Evolutionary conservation across 92 coral and sea anemone species (phyloP).

Genomic region (Paramuricea clavata): DNA sequence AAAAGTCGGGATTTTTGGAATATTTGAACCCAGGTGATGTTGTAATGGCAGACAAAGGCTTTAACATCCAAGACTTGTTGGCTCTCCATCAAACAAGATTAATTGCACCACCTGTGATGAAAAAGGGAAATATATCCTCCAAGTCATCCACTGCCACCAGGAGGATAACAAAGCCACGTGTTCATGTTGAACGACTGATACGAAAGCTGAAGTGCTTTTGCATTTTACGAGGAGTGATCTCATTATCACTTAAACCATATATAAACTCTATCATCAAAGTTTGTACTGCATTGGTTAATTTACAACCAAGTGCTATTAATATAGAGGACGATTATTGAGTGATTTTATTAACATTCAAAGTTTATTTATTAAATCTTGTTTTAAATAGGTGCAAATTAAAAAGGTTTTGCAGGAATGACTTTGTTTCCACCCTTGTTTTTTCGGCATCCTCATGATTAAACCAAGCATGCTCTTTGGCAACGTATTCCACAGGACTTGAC

Average conservation of each 20-base stretch:
- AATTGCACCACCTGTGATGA: background rate
- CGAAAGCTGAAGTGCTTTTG: conserved; percentile 10
- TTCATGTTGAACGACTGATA: background rate
- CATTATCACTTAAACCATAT: background rate
- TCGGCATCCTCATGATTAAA: conserved; percentile 24
- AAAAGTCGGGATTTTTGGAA: conserved; percentile 70
- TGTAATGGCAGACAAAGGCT: conserved; percentile 74
- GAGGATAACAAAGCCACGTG: background rate
- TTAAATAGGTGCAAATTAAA: background rate
- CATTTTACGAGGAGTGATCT: conserved; percentile 1
- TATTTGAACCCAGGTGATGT: conserved; percentile 69
- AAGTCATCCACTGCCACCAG: background rate
- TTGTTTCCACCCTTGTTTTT: conserved; percentile 12
- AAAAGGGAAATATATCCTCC: background rate
- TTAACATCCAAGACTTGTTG: conserved; percentile 57
- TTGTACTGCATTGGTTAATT: conserved; percentile 27
- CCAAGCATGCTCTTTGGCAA: background rate
- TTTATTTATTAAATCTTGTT: background rate
- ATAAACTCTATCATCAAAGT: background rate
- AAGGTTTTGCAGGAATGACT: background rate
- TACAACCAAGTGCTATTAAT: conserved; percentile 17
- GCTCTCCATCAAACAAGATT: background rate
- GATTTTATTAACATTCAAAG: background rate
- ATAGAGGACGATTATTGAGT: background rate
- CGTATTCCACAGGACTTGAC: background rate